Conservation (phyloP, 2,113 vertebrate genomes). For the Crotalus viridis region DNA sequence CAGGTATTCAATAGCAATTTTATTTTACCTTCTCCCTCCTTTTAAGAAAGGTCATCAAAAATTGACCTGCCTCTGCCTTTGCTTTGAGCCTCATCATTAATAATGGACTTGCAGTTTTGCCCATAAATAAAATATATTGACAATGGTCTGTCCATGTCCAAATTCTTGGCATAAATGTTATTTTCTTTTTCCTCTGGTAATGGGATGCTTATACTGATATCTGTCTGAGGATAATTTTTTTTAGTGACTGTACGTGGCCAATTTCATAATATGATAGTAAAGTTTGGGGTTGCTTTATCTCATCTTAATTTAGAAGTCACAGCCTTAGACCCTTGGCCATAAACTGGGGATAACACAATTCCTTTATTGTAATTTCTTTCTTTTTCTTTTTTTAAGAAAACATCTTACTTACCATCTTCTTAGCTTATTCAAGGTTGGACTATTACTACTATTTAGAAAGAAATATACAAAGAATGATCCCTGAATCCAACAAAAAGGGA, state of each 20-base stretch:
- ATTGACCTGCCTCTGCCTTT: not conserved
- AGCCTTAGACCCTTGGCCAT: not conserved
- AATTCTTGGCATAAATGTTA: rapidly evolving
- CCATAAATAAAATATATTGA: not conserved
- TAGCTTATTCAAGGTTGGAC: not conserved
- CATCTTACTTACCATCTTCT: not conserved
- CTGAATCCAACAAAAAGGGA: not conserved
- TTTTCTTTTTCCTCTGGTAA: not conserved
- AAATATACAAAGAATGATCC: not conserved
- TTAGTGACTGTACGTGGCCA: not conserved
- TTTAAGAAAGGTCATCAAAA: not conserved
- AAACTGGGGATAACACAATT: not conserved
- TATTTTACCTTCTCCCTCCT: not conserved
- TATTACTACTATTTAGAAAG: not conserved
- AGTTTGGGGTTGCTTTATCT: not conserved
- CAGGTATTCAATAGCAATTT: not conserved
- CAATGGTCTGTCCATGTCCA: not conserved
- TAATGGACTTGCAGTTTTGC: not conserved
- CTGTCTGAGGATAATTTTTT: not conserved
- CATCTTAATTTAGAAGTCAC: not conserved
- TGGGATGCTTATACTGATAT: not conserved
- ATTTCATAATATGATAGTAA: not conserved
- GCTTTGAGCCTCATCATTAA: not conserved
- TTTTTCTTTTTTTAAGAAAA: not conserved
- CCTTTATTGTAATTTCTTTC: not conserved